phyloP scores from a whole-genome alignment of 2,888 invertebrate genomes.

The Mythimna albipuncta region DNA sequence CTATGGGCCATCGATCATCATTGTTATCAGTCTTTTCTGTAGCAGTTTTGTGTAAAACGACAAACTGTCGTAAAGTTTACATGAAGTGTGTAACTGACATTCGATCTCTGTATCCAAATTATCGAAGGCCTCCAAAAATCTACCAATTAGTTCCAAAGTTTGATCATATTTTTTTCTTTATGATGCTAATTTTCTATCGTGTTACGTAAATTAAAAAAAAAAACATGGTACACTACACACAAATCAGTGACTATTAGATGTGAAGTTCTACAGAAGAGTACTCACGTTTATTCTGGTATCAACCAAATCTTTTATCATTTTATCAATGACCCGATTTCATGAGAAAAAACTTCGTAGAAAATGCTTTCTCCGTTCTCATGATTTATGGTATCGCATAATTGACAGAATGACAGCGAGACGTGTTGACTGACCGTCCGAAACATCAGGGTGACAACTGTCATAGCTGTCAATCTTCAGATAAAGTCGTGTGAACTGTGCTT shows the following conservation, averaged over 20 bases:
- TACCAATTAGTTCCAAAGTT: neutral
- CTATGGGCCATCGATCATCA: neutral
- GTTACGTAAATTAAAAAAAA: neutral
- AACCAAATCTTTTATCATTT: constrained; percentile 2
- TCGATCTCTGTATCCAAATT: neutral
- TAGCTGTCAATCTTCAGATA: constrained; percentile 76
- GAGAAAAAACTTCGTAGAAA: constrained; percentile 20
- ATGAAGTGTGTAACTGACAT: neutral
- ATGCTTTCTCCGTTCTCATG: constrained; percentile 37
- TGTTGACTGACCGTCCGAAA: constrained; percentile 73
- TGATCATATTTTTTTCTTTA: neutral
- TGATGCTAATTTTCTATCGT: neutral
- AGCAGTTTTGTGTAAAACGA: neutral
- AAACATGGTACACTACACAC: neutral
- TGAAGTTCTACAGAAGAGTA: no score
- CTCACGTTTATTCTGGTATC: neutral
- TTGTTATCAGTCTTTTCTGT: neutral
- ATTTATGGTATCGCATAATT: constrained; percentile 46
- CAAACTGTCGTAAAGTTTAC: neutral
- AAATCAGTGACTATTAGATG: neutral
- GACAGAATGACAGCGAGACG: constrained; percentile 61
- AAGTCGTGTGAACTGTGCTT: constrained; percentile 81
- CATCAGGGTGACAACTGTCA: constrained; percentile 76
- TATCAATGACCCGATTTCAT: constrained; percentile 3
- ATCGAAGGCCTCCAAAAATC: neutral